phyloP scores from a whole-genome alignment of 2,888 invertebrate genomes.

The Nemotelus nigrinus region DNA sequence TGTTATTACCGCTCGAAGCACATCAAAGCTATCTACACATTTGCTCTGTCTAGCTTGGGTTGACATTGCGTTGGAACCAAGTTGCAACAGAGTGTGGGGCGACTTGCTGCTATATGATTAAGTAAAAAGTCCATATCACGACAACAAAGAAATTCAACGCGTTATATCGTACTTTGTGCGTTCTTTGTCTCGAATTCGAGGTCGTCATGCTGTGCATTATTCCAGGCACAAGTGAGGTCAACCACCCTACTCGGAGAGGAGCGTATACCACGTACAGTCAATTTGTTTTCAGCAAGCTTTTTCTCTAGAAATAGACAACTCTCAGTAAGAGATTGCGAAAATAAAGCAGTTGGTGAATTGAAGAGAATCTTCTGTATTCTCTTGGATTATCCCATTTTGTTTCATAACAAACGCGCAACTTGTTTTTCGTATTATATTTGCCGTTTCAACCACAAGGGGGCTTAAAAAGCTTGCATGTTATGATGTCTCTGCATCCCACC shows the following conservation, averaged over 20 bases:
- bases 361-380: slow-evolving; percentile 14
- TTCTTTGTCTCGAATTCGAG: slow-evolving; percentile 21
- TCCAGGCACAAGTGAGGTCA: slow-evolving; percentile 43
- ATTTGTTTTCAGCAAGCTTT: slow-evolving; percentile 14
- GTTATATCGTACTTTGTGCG: slow-evolving; percentile 15
- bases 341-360: neutral
- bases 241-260: slow-evolving; percentile 27
- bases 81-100: no score
- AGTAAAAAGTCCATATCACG: neutral
- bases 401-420: neutral
- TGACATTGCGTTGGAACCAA: no score
- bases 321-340: neutral
- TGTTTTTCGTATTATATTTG: neutral
- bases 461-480: slow-evolving; percentile 5
- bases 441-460: neutral
- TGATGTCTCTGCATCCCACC: neutral
- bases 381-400: neutral
- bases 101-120: no score
- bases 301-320: neutral
- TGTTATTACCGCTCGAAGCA: no score
- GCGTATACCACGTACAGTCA: neutral
- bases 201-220: slow-evolving; percentile 26
- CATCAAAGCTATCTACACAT: no score
- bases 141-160: slow-evolving; percentile 32
- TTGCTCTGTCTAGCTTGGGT: no score